Conservation (phyloP, 2,797 vertebrate species). For the Parotocinclus haroldoi region DNA sequence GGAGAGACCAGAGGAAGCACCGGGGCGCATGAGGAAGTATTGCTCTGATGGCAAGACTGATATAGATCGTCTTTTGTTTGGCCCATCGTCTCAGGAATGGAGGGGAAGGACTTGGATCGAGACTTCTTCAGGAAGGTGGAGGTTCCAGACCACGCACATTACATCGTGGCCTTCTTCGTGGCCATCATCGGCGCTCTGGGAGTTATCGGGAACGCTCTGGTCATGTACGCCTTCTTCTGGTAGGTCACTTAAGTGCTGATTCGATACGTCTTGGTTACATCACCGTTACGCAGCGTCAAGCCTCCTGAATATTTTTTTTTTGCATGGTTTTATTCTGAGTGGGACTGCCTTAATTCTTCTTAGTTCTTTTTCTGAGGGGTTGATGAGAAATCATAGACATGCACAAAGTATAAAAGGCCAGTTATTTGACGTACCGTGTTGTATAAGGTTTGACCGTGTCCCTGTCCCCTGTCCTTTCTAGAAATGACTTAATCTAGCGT, state of each 20-base stretch:
- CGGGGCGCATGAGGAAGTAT: constrained; percentile 12
- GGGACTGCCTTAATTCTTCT: too few relatives aligned
- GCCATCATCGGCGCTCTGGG: constrained; percentile 71
- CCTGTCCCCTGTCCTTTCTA: too few relatives aligned
- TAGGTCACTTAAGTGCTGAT: constrained; percentile 45
- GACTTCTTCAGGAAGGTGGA: constrained; percentile 71
- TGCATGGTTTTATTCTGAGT: too few relatives aligned
- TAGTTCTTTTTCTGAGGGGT: too few relatives aligned
- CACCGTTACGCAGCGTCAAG: too few relatives aligned
- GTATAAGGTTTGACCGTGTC: too few relatives aligned
- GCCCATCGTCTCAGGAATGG: constrained; percentile 18
- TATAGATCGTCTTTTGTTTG: background rate
- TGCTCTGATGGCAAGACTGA: background rate
- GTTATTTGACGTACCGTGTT: too few relatives aligned
- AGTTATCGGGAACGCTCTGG: constrained; percentile 69
- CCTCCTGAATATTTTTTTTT: too few relatives aligned
- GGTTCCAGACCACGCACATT: constrained; percentile 70
- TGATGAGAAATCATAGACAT: too few relatives aligned
- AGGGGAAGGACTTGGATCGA: constrained; percentile 60
- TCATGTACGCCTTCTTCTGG: constrained; percentile 77
- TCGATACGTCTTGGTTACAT: too few relatives aligned
- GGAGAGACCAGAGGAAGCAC: constrained; percentile 1
- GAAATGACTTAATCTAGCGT: background rate
- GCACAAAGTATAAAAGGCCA: too few relatives aligned
- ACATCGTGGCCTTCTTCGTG: constrained; percentile 73